Percentiles rank a stretch among this genome's conserved stretches.
phyloP scores from a whole-genome alignment of 2,888 invertebrate genomes.

The Sminthurides aquaticus region DNA sequence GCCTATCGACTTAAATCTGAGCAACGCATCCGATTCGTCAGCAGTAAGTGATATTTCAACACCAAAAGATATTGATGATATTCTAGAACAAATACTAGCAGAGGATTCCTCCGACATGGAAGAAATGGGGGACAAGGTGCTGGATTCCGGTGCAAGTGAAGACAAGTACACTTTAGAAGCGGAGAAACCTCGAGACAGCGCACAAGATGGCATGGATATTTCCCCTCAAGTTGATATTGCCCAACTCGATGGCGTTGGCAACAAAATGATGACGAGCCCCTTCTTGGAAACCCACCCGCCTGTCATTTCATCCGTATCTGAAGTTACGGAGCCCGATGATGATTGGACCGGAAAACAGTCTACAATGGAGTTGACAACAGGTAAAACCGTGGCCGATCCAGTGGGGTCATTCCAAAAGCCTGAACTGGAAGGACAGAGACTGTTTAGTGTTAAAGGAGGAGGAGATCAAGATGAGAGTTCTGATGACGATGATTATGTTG shows the following conservation, averaged over 20 bases:
- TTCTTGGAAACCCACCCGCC: too few species aligned
- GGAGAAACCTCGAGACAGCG: background rate
- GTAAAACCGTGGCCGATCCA: background rate
- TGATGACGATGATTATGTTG: background rate
- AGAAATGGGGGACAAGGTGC: background rate
- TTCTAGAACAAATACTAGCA: background rate
- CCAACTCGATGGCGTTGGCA: background rate
- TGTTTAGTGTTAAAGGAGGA: background rate
- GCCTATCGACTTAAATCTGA: background rate
- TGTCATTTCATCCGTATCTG: background rate
- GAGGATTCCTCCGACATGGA: background rate
- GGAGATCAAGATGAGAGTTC: background rate
- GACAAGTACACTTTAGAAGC: background rate
- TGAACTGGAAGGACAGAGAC: background rate
- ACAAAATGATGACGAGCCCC: too few species aligned
- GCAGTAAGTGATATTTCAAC: background rate
- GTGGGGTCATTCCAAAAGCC: background rate
- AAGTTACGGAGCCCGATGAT: background rate
- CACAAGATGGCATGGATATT: background rate
- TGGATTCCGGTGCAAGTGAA: background rate
- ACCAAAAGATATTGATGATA: constrained; percentile 4
- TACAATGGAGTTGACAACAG: background rate
- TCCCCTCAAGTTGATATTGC: background rate
- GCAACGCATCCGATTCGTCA: background rate
- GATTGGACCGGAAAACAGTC: background rate